Base-by-base conservation (phyloP, 2,797 vertebrate genomes). In the Fundulus diaphanus region DNA sequence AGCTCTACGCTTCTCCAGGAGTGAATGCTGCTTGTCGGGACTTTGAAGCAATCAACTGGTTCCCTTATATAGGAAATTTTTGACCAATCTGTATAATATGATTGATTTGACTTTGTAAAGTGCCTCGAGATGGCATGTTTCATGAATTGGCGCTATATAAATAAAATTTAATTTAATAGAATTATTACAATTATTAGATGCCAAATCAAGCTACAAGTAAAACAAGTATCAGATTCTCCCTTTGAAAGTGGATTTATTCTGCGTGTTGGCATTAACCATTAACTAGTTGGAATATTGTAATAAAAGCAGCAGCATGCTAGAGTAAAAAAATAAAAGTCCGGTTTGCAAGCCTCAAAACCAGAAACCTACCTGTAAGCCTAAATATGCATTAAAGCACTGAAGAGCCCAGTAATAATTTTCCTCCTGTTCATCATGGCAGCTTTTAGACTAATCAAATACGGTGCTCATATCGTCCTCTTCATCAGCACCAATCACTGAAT, bases 401-500 rank as follows among this genome's bases (percentile, higher is more conserved):
- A 44, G 61, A 24, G 22, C 22, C 20, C 61, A n/a, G 37, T 44
- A 66, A 42, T 8, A 68, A 54, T 49, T 42, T 70, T 59, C 59
- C 49, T 22, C 40, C 22, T 69, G 52, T 33, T 68, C 40, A 54
- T 66, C 16, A 49, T 18, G 67, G 7, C 54, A 33, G n/a, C 48
- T 74, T 56, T 68, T 35, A 35, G n/a, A 68, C 48, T 42, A 59
- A 35, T 70, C 68, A 69, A 72, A 42, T 29, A 57, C 16, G 37
- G 35, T 42, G 18, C 35, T 69, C 9, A 48, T 68, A 42, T 18
- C 44, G 37, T 78, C 42, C 48, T 16, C 66, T 29, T 61, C 74
- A 69, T 51, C 22, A 63, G 52, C n/a, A 70, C 42, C 27, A 51
- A 63, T 65, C 61, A 35, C 33, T 68, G 18, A 74, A 74, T 78